These are phyloP conservation scores for Andrena dorsata DNA, from an alignment of 2,888 invertebrate genomes.

Conservation along the genomic window DNA sequence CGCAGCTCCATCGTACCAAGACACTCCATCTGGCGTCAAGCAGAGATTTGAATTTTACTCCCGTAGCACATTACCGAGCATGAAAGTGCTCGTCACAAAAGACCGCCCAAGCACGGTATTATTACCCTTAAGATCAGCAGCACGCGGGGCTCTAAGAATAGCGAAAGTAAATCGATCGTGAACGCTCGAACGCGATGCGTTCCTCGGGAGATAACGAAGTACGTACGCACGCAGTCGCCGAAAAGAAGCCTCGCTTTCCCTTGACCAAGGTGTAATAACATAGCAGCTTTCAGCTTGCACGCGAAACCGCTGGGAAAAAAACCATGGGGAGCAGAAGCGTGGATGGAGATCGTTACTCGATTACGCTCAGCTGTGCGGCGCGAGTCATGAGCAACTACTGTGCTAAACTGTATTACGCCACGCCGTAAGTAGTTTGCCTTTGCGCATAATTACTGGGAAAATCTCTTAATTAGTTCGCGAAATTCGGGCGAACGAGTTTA, in stretches of 20 bases:
- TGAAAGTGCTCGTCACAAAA: constrained; percentile 13
- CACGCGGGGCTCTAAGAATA: constrained; percentile 47
- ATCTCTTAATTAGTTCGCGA: constrained; percentile 22
- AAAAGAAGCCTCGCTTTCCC: constrained; percentile 44
- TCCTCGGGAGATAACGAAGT: constrained; percentile 45
- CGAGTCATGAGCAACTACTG: not conserved
- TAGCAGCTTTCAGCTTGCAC: not conserved
- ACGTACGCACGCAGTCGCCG: constrained; percentile 41
- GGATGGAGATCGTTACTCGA: not conserved
- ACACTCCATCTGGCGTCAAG: too few species aligned
- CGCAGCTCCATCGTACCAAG: not conserved
- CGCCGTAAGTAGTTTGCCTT: not conserved
- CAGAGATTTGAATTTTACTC: not conserved
- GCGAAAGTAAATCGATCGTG: constrained; percentile 55
- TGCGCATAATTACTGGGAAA: constrained; percentile 1
- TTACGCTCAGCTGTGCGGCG: not conserved
- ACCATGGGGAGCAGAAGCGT: too few species aligned
- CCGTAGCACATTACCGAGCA: not conserved
- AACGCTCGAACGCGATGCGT: constrained; percentile 51
- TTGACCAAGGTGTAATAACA: constrained; percentile 29
- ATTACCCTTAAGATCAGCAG: constrained; percentile 36
- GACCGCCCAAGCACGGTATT: constrained; percentile 25
- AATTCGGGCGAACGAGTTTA: constrained; percentile 14
- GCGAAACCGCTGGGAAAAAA: too few species aligned
- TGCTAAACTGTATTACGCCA: constrained; percentile 5